A percentile compares a stretch with the other conserved stretches of the same genome.
Conservation (phyloP, 2,888 invertebrate genomes). For the Drosophila tanythrix region DNA sequence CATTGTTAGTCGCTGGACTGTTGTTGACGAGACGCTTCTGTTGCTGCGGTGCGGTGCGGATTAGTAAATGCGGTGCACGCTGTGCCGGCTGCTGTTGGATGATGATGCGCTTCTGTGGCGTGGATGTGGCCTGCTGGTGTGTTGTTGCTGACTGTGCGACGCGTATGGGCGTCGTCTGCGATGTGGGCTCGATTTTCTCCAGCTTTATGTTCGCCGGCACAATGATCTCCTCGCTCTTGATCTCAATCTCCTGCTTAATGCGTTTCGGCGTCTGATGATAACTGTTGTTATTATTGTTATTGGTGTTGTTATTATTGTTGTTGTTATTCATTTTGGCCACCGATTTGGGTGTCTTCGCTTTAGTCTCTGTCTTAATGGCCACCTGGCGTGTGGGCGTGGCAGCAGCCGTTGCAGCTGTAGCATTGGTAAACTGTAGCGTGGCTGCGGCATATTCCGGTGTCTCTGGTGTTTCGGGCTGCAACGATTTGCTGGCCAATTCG, state of each 20-base stretch:
- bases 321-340: constrained; percentile 63
- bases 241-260: constrained; percentile 83
- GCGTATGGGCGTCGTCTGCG: constrained; percentile 34
- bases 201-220: constrained; percentile 82
- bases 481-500: constrained; percentile 72
- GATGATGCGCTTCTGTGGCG: constrained; percentile 45
- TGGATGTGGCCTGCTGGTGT: constrained; percentile 15
- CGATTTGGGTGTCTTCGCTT: constrained; percentile 52
- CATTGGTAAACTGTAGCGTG: constrained; percentile 87
- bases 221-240: constrained; percentile 82
- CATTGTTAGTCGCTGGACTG: constrained; percentile 37
- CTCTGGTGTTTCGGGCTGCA: constrained; percentile 87
- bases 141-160: constrained; percentile 21
- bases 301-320: constrained; percentile 62
- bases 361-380: constrained; percentile 39
- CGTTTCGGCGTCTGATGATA: constrained; percentile 78
- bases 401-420: constrained; percentile 10
- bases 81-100: constrained; percentile 68
- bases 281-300: constrained; percentile 63
- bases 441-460: constrained; percentile 92
- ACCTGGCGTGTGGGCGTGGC: constrained; percentile 25
- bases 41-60: constrained; percentile 45
- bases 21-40: constrained; percentile 64
- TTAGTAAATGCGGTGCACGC: constrained; percentile 52
- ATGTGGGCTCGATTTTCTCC: constrained; percentile 77